These are phyloP conservation scores for Rhadina sibilatrix DNA, from an alignment of 2,113 vertebrate genomes.

Conservation along the genomic window DNA sequence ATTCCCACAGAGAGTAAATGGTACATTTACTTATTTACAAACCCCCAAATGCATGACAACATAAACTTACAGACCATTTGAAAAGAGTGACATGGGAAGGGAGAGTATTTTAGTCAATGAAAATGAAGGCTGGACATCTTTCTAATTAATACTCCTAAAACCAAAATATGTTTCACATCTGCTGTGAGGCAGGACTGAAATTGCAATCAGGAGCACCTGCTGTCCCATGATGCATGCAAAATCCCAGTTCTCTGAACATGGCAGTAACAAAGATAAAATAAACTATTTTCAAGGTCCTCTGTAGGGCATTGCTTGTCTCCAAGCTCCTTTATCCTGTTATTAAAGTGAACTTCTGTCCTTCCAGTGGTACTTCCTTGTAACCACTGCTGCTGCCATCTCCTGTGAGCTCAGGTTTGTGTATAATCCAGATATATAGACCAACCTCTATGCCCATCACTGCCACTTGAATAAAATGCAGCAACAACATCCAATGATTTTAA, in stretches of 20 bases:
- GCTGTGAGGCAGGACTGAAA: background rate
- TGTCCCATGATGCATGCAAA: background rate
- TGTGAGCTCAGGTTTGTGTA: background rate
- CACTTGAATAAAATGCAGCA: background rate
- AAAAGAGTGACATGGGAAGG: background rate
- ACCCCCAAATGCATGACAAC: background rate
- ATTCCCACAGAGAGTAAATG: background rate
- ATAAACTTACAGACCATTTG: background rate
- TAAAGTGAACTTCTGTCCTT: background rate
- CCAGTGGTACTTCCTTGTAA: fast-evolving
- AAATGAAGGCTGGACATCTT: background rate
- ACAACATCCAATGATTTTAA: background rate
- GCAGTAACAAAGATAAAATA: background rate
- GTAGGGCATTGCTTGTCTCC: background rate
- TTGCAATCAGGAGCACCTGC: background rate
- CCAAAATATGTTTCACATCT: fast-evolving
- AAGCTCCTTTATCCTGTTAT: background rate
- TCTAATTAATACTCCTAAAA: background rate
- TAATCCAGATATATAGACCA: background rate
- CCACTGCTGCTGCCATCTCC: background rate
- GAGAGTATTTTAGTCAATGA: background rate
- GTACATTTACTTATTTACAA: background rate
- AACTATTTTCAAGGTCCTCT: background rate
- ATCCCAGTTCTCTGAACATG: background rate
- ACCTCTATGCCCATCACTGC: background rate